phyloP scores from a whole-genome alignment of 1,140 invertebrate genomes.

The Chironomus tepperi region DNA sequence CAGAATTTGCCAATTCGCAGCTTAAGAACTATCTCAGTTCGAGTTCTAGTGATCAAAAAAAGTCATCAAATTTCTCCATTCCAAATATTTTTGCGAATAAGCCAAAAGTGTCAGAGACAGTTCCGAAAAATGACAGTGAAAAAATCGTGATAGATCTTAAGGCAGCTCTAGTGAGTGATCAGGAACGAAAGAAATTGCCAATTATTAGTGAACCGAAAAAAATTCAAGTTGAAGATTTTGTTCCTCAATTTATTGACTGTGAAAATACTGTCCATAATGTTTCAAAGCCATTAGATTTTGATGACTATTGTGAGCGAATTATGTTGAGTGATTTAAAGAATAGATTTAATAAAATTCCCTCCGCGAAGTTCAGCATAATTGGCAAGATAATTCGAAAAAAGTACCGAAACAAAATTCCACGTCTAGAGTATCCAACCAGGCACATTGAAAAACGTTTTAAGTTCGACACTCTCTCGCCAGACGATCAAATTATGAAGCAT shows the following conservation, averaged over 20 bases:
- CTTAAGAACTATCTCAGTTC: not conserved
- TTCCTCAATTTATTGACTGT: conserved; percentile 33
- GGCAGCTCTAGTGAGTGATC: not conserved
- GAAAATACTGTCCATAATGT: conserved; percentile 26
- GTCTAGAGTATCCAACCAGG: not conserved
- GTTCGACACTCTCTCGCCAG: conserved; percentile 52
- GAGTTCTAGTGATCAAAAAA: not conserved
- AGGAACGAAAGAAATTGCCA: not conserved
- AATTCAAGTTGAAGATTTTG: conserved; percentile 26
- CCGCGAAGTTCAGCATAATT: conserved; percentile 32
- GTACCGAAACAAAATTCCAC: conserved; percentile 34
- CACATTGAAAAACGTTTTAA: conserved; percentile 41
- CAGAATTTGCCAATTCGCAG: not conserved
- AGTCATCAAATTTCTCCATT: not conserved
- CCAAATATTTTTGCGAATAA: not conserved
- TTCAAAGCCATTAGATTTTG: not conserved
- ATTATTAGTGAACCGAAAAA: not conserved
- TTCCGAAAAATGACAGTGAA: not conserved
- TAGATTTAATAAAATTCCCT: not conserved
- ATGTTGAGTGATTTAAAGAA: not conserved
- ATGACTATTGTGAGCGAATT: conserved; percentile 18
- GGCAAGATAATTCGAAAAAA: conserved; percentile 44
- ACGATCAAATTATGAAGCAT: conserved; percentile 42
- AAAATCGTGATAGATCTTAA: not conserved
- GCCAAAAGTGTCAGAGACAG: not conserved